A percentile compares a stretch with the other conserved stretches of the same genome.
Conservation (phyloP, 2,888 invertebrate genomes). For the Epinotia nisella region DNA sequence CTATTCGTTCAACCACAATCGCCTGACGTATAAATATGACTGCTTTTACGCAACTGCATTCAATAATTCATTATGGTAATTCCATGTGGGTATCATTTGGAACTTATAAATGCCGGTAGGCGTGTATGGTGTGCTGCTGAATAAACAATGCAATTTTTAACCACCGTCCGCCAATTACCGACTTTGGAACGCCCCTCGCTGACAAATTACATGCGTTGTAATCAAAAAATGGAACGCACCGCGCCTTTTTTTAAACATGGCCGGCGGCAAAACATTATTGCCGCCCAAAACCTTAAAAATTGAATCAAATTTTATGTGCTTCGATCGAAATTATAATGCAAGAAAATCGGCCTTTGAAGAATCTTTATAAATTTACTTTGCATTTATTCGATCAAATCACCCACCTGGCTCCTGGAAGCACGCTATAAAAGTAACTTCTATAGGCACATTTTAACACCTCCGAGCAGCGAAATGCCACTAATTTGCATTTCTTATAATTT, state of each 20-base stretch:
- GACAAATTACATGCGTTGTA: conserved; percentile 69
- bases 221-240: conserved; percentile 48
- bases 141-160: conserved; percentile 64
- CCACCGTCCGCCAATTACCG: conserved; percentile 73
- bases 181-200: conserved; percentile 70
- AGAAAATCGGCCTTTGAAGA: neutral
- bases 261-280: conserved; percentile 17
- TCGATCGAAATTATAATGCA: neutral
- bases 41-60: conserved; percentile 37
- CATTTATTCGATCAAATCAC: conserved; percentile 14
- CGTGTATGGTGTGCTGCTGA: conserved; percentile 48
- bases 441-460: conserved; percentile 46
- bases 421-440: conserved; percentile 33
- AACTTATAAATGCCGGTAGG: conserved; percentile 51
- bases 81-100: conserved; percentile 43
- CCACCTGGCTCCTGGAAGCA: conserved; percentile 28
- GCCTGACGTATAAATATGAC: conserved; percentile 36
- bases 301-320: neutral
- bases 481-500: conserved; percentile 53
- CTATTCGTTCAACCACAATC: conserved; percentile 11
- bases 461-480: conserved; percentile 48
- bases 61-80: conserved; percentile 43
- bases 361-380: neutral
- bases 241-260: conserved; percentile 57
- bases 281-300: conserved; percentile 26